Percentiles rank a stretch among this genome's conserved stretches.
Evolutionary conservation across 1,140 invertebrate genomes (phyloP).

Genomic region (Prorops nasuta): DNA sequence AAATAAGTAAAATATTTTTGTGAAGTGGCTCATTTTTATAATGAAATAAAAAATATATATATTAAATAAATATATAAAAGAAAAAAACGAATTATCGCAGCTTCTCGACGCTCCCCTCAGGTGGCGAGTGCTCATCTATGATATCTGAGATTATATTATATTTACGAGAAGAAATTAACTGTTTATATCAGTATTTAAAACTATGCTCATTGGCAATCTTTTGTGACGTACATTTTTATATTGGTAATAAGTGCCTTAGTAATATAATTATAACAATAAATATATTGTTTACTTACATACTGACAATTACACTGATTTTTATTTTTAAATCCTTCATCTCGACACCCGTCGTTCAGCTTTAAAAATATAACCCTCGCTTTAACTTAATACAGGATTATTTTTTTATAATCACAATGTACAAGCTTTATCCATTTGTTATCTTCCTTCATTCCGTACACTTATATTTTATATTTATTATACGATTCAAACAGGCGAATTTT

Average conservation of each 20-base stretch:
- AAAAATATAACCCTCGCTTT: background rate
- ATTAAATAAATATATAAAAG: background rate
- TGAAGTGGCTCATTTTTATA: no score
- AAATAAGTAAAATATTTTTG: background rate
- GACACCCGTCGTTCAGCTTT: background rate
- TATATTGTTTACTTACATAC: slow-evolving; percentile 55
- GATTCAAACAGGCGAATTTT: no score
- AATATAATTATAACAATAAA: slow-evolving; percentile 53
- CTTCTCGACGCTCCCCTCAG: slow-evolving; percentile 19
- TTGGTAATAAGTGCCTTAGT: slow-evolving; percentile 53
- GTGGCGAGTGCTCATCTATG: slow-evolving; percentile 25
- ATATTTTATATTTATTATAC: no score
- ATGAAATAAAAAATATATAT: no score
- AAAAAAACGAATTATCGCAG: slow-evolving; percentile 1
- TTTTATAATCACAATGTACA: no score
- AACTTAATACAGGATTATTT: no score
- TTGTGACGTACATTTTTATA: slow-evolving; percentile 54
- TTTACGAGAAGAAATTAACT: slow-evolving; percentile 43
- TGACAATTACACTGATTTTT: slow-evolving; percentile 9
- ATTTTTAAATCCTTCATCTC: background rate
- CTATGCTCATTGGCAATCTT: slow-evolving; percentile 52
- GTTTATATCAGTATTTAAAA: slow-evolving; percentile 54
- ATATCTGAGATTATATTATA: slow-evolving; percentile 40
- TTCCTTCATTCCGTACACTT: no score
- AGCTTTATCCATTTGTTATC: no score